Evolutionary conservation across 35 echinoderm and acorn worm genomes (phyloP), one percentile per base, ranked within the genome.

Genomic region (Apostichopus californicus): DNA sequence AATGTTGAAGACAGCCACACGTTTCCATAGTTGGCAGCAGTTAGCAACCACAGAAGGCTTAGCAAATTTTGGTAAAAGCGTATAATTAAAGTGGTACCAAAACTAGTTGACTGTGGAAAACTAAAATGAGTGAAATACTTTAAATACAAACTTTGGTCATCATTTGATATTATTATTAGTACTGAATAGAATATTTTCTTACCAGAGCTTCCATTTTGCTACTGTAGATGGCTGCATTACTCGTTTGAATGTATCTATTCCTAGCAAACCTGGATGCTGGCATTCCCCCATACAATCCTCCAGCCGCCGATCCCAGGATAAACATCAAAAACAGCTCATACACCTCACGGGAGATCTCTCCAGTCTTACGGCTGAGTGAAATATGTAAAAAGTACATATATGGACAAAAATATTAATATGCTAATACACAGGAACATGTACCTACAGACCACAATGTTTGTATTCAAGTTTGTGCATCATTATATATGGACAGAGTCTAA

Each of bases 311-410:
- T 5, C 90, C 96, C 46, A 94, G 23, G 12, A 92, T 2, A 12
- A 93, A 87, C 89, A 95, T 95, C 88, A 98, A 68, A 46, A 98
- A 71, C 22, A 98, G 5, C 73, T 98, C 96, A 88, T 93, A 93
- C 46, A 97, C 73, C 81, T 97, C 96, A 77, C 84, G 94, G 54
- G 87, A 81, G 12, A 95, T 18, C 13, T 92, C 80, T 52, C 89
- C 91, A 34, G 61, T 93, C 13, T 85, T 86, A 17, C 46, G 56
- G 71, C 89, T 93, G 77, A 10, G 52, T 11, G 57, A 93, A 28
- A 61, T 8, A 52, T n/a, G 17, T 23, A 59, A 60, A 66, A 94
- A 57, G 3, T 0, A 77, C 9, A 94, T 22, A 11, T 14, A 7
- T 77, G 26, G 52, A 77, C 24, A 20, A 92, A 17, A 9, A 53